phyloP scores from a whole-genome alignment of 2,113 vertebrate species.

The Scomber colias region DNA sequence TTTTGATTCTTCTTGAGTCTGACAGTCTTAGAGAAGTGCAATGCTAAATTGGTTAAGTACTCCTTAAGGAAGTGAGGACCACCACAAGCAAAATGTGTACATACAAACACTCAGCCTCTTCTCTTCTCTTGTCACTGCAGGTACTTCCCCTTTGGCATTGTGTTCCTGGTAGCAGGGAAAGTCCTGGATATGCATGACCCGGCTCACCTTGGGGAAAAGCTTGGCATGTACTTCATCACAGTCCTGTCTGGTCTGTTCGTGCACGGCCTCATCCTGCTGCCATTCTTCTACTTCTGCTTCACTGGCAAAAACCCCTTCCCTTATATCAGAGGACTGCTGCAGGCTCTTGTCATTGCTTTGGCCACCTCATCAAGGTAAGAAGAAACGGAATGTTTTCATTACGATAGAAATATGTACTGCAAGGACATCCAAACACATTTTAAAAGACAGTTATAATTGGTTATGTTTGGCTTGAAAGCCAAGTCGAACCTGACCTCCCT shows the following conservation, averaged over 20 bases:
- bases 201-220: slow-evolving; percentile 84
- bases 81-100: no score
- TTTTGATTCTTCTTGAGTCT: no score
- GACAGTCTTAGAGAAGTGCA: no score
- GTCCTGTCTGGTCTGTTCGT: slow-evolving; percentile 88
- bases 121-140: slow-evolving; percentile 66
- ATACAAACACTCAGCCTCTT: no score
- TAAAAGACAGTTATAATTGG: background rate
- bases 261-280: slow-evolving; percentile 87
- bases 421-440: background rate
- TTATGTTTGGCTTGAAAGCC: background rate
- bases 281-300: slow-evolving; percentile 86
- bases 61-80: no score
- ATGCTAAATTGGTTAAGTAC: no score
- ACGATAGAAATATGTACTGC: no score
- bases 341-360: slow-evolving; percentile 90
- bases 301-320: slow-evolving; percentile 90
- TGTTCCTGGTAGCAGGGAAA: slow-evolving; percentile 92
- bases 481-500: background rate
- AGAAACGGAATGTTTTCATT: background rate
- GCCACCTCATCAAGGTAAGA: slow-evolving; percentile 78
- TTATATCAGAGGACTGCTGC: slow-evolving; percentile 89
- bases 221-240: slow-evolving; percentile 90
- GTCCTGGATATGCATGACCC: slow-evolving; percentile 93
- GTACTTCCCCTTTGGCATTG: slow-evolving; percentile 94